Percentiles rank a stretch among this genome's conserved stretches.
These are phyloP conservation scores for Brachypteracias leptosomus DNA, from an alignment of 2,113 vertebrate genomes.

Conservation along the genomic window DNA sequence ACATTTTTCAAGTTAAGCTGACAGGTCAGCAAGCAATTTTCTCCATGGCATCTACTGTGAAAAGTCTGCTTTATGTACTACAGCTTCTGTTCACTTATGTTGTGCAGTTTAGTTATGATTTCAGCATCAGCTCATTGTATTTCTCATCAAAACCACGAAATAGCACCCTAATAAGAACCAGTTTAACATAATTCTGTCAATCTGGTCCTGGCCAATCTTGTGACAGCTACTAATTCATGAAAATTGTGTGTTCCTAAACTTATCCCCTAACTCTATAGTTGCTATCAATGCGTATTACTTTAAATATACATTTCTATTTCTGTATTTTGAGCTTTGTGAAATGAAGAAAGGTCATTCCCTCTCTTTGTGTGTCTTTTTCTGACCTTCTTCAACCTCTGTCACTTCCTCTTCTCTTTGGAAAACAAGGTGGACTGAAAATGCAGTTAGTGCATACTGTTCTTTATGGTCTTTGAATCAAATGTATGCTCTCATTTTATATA, in stretches of 20 bases:
- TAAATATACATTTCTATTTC: not conserved
- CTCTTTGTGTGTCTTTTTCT: not conserved
- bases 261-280: not conserved
- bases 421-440: not conserved
- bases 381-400: not conserved
- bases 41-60: fast-evolving
- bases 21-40: not conserved
- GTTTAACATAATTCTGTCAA: not conserved
- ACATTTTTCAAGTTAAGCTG: not conserved
- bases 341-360: not conserved
- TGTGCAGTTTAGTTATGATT: not conserved
- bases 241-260: not conserved
- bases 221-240: not conserved
- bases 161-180: not conserved
- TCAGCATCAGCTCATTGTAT: not conserved
- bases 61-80: not conserved
- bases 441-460: not conserved
- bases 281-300: not conserved
- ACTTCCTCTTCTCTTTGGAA: not conserved
- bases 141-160: not conserved
- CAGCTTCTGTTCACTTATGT: not conserved
- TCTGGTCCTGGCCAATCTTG: not conserved
- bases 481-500: not conserved
- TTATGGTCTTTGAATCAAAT: not conserved
- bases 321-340: not conserved